Evolutionary conservation across 2,888 invertebrate species (phyloP), one percentile per base, ranked within the genome.

Genomic region (Elysia crispata): DNA sequence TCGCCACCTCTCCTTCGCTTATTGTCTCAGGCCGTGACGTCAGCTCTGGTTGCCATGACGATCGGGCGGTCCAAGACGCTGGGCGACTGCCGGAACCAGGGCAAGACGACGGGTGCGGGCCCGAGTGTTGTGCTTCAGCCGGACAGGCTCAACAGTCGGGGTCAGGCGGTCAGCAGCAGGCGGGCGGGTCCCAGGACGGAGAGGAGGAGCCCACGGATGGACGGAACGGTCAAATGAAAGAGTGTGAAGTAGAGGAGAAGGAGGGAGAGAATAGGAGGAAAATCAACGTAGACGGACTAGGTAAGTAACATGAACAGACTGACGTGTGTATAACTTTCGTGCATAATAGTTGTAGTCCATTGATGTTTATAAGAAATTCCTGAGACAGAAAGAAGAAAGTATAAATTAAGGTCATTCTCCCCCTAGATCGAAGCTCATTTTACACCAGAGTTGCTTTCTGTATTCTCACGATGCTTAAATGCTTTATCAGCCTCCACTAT

Each of bases 1-100:
- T 31, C 33, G 15, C 72, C 41, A 11, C 57, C 23, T 6, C 60
- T 60, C 6, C 60, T 3, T 6, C 60, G 20, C 8, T 18, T 15
- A 23, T 23, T 60, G n/a, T 20, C 60, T 60, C 60, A 18, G 60
- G 57, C 6, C 15, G 57, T 60, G 60, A 50, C n/a, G 62, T n/a
- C 72, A 66, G 28, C 28, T 28, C 50, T 64, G 72, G 79, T 79
- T 30, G 70, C 66, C 79, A 79, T 79, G 66, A 50, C 73, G 50
- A 79, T 73, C 50, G 73, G 64, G 50, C 30, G 33, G 23, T 41
- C 41, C 41, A 41, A 41, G 41, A 41, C 41, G 41, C 5, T 11
- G 11, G 5, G 3, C 5, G 41, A 11, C 41, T 41, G 41, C 3
- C 41, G 41, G 41, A 41, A 41, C 41, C 41, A 41, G 41, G 41